Conservation (phyloP, 2,888 invertebrate genomes). For the Tetramorium bicarinatum region DNA sequence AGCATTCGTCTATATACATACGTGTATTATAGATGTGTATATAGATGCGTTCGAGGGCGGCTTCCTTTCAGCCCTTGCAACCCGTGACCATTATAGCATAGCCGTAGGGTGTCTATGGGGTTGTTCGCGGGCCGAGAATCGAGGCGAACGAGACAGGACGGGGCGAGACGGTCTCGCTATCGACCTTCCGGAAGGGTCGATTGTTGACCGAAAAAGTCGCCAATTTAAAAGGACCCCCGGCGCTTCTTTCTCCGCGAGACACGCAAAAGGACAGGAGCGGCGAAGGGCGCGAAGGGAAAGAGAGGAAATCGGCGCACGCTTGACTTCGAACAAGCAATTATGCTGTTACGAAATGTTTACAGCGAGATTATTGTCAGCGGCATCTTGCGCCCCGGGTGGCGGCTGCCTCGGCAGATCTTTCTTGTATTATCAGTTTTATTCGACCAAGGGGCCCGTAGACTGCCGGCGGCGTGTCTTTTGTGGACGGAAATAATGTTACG, state of each 20-base stretch:
- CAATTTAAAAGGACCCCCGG: constrained; percentile 86
- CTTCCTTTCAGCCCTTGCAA: constrained; percentile 78
- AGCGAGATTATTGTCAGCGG: constrained; percentile 86
- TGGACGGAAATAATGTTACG: constrained; percentile 66
- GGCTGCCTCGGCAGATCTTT: constrained; percentile 59
- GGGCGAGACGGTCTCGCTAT: constrained; percentile 71
- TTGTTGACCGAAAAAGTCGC: constrained; percentile 86
- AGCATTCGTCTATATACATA: constrained; percentile 11
- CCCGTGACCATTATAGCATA: constrained; percentile 82
- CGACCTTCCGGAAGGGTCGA: constrained; percentile 85
- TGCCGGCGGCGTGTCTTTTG: constrained; percentile 80
- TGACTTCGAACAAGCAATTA: constrained; percentile 83
- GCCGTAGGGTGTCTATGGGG: constrained; percentile 82
- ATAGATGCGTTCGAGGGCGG: constrained; percentile 71
- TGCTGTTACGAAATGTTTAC: constrained; percentile 86
- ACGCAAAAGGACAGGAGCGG: constrained; percentile 24
- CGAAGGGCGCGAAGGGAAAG: constrained; percentile 14
- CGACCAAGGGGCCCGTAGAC: constrained; percentile 73
- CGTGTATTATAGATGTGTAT: constrained; percentile 38
- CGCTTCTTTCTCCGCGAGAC: constrained; percentile 75
- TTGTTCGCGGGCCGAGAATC: constrained; percentile 78
- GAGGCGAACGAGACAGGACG: constrained; percentile 72
- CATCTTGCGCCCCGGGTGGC: constrained; percentile 84
- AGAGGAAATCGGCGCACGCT: constrained; percentile 70
- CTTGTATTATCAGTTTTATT: constrained; percentile 83